Evolutionary conservation across 2,797 vertebrate genomes (phyloP).

Genomic region (Chaetodon trifasciatus): DNA sequence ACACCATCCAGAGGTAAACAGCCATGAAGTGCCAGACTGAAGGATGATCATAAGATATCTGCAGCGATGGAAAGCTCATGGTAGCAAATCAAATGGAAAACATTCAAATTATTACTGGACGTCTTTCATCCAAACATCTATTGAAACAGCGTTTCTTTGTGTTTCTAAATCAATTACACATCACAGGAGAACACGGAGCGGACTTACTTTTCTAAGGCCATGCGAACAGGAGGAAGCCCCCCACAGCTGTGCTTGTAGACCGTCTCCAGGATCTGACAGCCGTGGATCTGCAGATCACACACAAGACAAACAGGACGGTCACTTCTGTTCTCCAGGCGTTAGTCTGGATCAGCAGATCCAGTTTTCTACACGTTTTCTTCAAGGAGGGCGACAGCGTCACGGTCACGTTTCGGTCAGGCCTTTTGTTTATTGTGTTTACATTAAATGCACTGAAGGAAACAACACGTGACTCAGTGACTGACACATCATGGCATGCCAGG

Average conservation of each 20-base stretch:
- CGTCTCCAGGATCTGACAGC: conserved; percentile 97
- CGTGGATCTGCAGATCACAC: conserved; percentile 90
- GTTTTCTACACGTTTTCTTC: neutral
- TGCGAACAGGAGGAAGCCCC: conserved; percentile 95
- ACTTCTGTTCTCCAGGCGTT: neutral
- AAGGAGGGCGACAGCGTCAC: neutral
- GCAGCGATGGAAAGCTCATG: too few relatives aligned
- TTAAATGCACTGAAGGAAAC: neutral
- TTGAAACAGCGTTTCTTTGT: neutral
- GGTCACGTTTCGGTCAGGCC: fast-evolving
- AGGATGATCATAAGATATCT: too few relatives aligned
- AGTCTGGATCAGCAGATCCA: neutral
- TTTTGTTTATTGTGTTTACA: too few relatives aligned
- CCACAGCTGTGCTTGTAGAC: conserved; percentile 98
- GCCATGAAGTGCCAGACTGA: too few relatives aligned
- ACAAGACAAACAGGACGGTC: neutral
- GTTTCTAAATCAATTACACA: neutral
- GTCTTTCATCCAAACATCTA: too few relatives aligned
- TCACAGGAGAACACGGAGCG: neutral
- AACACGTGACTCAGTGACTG: neutral
- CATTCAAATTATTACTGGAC: too few relatives aligned
- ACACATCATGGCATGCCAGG: neutral
- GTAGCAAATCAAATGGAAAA: too few relatives aligned
- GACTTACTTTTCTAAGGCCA: conserved; percentile 95
- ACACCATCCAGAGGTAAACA: too few relatives aligned